These are phyloP conservation scores for Leptodactylus fuscus DNA, from an alignment of 2,113 vertebrate genomes.

Conservation along the genomic window DNA sequence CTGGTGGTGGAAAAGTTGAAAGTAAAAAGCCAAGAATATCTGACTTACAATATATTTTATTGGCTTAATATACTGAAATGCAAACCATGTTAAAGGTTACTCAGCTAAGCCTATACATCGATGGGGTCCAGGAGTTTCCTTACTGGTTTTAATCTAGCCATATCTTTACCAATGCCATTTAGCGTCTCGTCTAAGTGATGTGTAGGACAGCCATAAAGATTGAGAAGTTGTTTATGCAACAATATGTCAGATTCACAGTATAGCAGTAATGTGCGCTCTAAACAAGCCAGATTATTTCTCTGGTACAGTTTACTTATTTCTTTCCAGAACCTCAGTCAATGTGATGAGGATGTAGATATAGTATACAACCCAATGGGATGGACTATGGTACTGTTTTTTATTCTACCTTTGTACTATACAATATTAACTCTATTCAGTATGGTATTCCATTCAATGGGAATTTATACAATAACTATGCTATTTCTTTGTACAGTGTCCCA, in stretches of 20 bases:
- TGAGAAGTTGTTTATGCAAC: background rate
- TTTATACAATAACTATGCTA: background rate
- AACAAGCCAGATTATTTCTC: background rate
- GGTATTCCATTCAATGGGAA: too few relatives aligned
- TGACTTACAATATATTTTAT: too few relatives aligned
- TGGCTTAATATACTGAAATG: background rate
- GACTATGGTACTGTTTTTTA: background rate
- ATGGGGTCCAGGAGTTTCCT: background rate
- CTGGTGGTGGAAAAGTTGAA: too few relatives aligned
- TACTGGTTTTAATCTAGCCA: background rate
- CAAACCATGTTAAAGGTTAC: background rate
- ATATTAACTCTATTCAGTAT: too few relatives aligned
- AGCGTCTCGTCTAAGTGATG: background rate
- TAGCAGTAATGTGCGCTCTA: background rate
- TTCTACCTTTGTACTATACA: background rate
- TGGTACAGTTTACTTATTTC: background rate
- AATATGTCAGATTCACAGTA: background rate
- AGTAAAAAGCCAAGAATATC: too few relatives aligned
- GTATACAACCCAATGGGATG: background rate
- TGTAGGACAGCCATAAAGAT: background rate
- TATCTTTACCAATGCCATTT: background rate
- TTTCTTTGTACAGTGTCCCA: background rate
- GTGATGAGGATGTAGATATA: background rate
- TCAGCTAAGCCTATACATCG: background rate
- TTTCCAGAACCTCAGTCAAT: background rate